These are phyloP conservation scores for Solea solea DNA, from an alignment of 2,113 vertebrate species.

Conservation along the genomic window DNA sequence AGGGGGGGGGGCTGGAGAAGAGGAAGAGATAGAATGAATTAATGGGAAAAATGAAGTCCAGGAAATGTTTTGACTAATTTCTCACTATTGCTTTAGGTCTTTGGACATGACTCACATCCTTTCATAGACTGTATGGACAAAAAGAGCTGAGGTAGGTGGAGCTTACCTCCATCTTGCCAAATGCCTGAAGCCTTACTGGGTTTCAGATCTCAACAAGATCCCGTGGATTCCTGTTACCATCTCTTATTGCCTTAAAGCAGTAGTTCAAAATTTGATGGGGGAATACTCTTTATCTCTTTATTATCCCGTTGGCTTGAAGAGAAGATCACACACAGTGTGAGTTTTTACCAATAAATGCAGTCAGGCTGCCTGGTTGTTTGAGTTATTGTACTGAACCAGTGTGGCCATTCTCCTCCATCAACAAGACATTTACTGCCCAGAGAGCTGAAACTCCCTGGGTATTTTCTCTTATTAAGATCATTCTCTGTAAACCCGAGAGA, in stretches of 20 bases:
- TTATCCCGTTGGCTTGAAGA: too few relatives aligned
- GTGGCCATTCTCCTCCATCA: too few relatives aligned
- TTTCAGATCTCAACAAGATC: conserved; percentile 2
- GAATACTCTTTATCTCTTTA: background rate
- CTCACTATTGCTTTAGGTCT: conserved; percentile 37
- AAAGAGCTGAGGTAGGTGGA: background rate
- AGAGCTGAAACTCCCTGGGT: too few relatives aligned
- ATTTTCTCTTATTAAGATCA: too few relatives aligned
- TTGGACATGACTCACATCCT: conserved; percentile 21
- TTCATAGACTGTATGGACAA: conserved; percentile 7
- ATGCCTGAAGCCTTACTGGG: conserved; percentile 1
- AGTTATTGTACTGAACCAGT: too few relatives aligned
- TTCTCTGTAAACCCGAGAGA: too few relatives aligned
- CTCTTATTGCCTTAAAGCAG: background rate
- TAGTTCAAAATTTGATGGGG: background rate
- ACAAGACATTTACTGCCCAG: too few relatives aligned
- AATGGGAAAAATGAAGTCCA: background rate
- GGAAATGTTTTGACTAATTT: conserved; percentile 41
- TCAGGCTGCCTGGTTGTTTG: too few relatives aligned
- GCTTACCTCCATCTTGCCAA: conserved; percentile 13
- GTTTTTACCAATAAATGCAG: too few relatives aligned
- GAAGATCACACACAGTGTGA: too few relatives aligned
- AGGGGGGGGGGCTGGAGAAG: too few relatives aligned
- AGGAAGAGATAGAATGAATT: too few relatives aligned
- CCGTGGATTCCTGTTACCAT: background rate